phyloP scores from a whole-genome alignment of 1,140 invertebrate genomes.

The Leptinotarsa defecta region DNA sequence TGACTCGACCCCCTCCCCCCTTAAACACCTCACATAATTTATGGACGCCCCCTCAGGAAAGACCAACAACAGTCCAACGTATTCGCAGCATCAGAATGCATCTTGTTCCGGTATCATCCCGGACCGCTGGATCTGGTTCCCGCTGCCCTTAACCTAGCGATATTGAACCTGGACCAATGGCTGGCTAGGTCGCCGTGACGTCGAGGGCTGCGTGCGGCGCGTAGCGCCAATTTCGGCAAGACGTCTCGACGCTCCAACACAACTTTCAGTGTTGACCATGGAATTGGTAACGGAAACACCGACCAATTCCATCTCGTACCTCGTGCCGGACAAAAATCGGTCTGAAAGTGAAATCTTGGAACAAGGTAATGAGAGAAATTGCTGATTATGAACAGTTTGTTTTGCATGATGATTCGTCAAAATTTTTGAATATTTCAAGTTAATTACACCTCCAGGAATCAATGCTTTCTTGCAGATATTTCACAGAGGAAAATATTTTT shows the following conservation, averaged over 20 bases:
- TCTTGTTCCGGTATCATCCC: not conserved
- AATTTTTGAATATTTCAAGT: not conserved
- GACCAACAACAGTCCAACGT: too few species aligned
- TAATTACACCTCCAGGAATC: too few species aligned
- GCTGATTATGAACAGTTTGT: not conserved
- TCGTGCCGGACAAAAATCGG: slow-evolving; percentile 4
- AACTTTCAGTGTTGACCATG: slow-evolving; percentile 11
- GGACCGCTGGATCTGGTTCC: slow-evolving; percentile 16
- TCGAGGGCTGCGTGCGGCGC: slow-evolving; percentile 41
- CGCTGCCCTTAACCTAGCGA: slow-evolving; percentile 50
- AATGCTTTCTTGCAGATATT: too few species aligned
- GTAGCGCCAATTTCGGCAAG: slow-evolving; percentile 30
- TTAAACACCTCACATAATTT: too few species aligned
- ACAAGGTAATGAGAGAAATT: slow-evolving; percentile 10
- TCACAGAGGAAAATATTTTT: too few species aligned
- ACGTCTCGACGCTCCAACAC: slow-evolving; percentile 19
- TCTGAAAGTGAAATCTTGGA: slow-evolving; percentile 13
- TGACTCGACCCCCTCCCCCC: too few species aligned
- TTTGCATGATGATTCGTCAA: not conserved
- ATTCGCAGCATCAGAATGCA: not conserved
- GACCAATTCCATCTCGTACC: slow-evolving; percentile 13
- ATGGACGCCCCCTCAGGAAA: too few species aligned
- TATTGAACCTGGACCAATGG: slow-evolving; percentile 58
- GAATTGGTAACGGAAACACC: slow-evolving; percentile 10
- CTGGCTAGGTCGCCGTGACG: slow-evolving; percentile 50